These are phyloP conservation scores for Solen grandis DNA, from an alignment of 1,140 invertebrate species.

Conservation along the genomic window DNA sequence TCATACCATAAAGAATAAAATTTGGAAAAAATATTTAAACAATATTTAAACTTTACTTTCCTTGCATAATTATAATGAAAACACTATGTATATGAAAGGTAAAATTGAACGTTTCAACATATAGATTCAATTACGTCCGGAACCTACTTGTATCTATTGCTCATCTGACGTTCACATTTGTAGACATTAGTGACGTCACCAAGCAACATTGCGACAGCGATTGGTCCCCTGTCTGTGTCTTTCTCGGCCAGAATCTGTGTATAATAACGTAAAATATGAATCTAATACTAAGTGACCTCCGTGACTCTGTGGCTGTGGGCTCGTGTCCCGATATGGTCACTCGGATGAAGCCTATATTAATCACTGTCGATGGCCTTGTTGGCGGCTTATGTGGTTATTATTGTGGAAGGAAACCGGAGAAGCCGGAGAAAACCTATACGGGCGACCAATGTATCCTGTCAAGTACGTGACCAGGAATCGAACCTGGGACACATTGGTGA, in stretches of 20 bases:
- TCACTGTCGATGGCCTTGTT: neutral
- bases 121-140: too few relatives aligned
- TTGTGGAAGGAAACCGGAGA: too few relatives aligned
- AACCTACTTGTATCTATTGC: constrained; percentile 35
- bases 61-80: neutral
- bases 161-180: constrained; percentile 48
- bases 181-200: constrained; percentile 49
- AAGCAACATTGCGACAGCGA: constrained; percentile 11
- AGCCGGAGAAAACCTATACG: neutral
- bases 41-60: neutral
- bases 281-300: neutral
- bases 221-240: neutral
- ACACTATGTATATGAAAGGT: neutral
- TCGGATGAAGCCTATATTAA: neutral
- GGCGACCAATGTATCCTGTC: neutral
- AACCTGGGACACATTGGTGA: too few relatives aligned
- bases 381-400: too few relatives aligned
- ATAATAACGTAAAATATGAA: neutral
- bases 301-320: neutral
- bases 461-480: too few relatives aligned
- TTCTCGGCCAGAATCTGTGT: constrained; percentile 27
- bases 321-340: neutral
- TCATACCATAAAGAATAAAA: too few relatives aligned
- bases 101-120: neutral
- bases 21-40: neutral